Base-by-base conservation (phyloP, 2,797 vertebrate species). In the Hyperoplus lanceolatus region DNA sequence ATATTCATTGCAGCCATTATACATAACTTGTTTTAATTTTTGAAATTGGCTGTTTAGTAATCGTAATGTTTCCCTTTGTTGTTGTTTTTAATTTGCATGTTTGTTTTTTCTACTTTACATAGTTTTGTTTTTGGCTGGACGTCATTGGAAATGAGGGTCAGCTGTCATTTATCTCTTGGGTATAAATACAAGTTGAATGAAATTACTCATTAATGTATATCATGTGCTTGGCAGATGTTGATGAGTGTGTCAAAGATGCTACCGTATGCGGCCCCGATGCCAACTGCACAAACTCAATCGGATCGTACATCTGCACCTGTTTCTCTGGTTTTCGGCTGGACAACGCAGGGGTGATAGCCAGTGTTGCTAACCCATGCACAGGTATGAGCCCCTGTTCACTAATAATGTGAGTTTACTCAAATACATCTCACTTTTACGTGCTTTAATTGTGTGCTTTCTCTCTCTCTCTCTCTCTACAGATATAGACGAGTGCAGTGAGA, bases 401-500 rank as follows among this genome's bases (percentile, higher is more conserved):
- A n/a, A 15, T 3, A 9, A 5, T 53, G 14, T 21, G 15, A 29
- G 29, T 29, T 29, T 29, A 29, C 29, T 29, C 29, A 29, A 29
- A 29, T 29, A 29, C 29, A 29, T 29, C 29, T 29, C 29, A 29
- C 29, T 29, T 29, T 29, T 29, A 16, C n/a, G 9, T 55, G 29
- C 13, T 56, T 54, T 54, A 3, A 45, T 5, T 45, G 1, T 18
- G 11, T 58, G n/a, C 56, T 5, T 82, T 8, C 29, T 65, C 3
- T 82, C 29, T 75, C 21, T 8, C 1, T 38, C 43, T 81, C 13
- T 68, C 42, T 46, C 50, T 76, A 29, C 77, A 94, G 93, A 94
- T 51, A 85, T 91, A 56, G 80, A 94, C 15, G 93, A 94, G 68
- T 94, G 93, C 73, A 59, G 0, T 3, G 77, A 89, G 75, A 87